A percentile compares a stretch with the other conserved stretches of the same genome.
phyloP scores from a whole-genome alignment of 2,888 invertebrate genomes.

The Athrips mouffetella region DNA sequence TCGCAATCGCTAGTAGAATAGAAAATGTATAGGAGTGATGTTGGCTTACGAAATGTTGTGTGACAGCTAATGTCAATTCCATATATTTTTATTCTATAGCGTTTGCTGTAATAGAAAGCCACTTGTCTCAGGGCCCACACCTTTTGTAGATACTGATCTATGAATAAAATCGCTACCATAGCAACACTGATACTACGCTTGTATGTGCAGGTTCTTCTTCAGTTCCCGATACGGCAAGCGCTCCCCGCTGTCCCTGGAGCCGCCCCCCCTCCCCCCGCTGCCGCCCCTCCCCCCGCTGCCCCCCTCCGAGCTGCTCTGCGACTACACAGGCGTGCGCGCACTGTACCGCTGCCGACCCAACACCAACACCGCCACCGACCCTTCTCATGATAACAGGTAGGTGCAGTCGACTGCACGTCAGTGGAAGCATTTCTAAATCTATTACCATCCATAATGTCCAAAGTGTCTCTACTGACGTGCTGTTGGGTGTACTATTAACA shows the following conservation, averaged over 20 bases:
- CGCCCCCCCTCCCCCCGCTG: conserved; percentile 3
- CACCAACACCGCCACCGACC: conserved; percentile 18
- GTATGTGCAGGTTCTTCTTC: conserved; percentile 52
- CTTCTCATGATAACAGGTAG: conserved; percentile 8
- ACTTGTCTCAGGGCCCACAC: too few species aligned
- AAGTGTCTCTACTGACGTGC: too few species aligned
- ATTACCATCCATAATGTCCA: too few species aligned
- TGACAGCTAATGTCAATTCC: too few species aligned
- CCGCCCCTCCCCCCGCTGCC: not conserved
- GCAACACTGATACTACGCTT: not conserved
- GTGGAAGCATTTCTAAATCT: too few species aligned
- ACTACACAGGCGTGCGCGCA: conserved; percentile 40
- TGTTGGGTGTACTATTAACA: not conserved
- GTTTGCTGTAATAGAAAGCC: too few species aligned
- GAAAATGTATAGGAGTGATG: not conserved
- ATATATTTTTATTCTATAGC: too few species aligned
- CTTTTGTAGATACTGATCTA: too few species aligned
- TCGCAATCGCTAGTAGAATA: too few species aligned
- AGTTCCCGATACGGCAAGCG: conserved; percentile 58
- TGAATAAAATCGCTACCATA: too few species aligned
- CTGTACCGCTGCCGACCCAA: conserved; percentile 38
- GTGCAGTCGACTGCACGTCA: too few species aligned
- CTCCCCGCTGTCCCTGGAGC: conserved; percentile 24
- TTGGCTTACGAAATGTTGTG: too few species aligned
- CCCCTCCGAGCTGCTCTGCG: conserved; percentile 31